A percentile compares a stretch with the other conserved stretches of the same genome.
phyloP scores from a whole-genome alignment of 2,888 invertebrate genomes.

The Andrena hattorfiana region DNA sequence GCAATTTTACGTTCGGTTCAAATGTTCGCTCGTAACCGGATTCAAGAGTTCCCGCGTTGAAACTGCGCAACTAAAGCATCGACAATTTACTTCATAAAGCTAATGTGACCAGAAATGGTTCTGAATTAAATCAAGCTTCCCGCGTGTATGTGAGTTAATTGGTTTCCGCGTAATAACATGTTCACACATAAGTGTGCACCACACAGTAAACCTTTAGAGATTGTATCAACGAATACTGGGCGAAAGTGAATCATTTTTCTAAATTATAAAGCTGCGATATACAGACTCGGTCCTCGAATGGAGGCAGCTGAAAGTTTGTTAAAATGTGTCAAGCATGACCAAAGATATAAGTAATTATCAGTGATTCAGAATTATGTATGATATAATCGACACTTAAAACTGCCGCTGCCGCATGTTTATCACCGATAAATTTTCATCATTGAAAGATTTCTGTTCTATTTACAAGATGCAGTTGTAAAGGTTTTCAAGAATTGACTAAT shows the following conservation, averaged over 20 bases:
- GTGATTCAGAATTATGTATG: no score
- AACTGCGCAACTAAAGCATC: slow-evolving; percentile 1
- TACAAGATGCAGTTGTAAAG: no score
- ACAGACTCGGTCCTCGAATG: no score
- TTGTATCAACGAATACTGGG: slow-evolving; percentile 49
- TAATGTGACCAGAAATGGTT: slow-evolving; percentile 20
- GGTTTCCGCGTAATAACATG: slow-evolving; percentile 38
- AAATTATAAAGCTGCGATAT: slow-evolving; percentile 22
- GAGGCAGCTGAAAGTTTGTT: no score
- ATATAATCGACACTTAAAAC: no score
- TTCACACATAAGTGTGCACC: slow-evolving; percentile 16
- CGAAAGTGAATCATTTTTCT: slow-evolving; percentile 48
- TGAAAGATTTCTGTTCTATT: no score
- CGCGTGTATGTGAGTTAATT: slow-evolving; percentile 57
- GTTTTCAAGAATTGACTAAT: no score
- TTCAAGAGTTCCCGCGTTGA: slow-evolving; percentile 18
- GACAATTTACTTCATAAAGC: slow-evolving; percentile 22
- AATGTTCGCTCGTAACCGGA: slow-evolving; percentile 19
- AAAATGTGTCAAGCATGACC: no score
- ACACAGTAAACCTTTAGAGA: slow-evolving; percentile 27
- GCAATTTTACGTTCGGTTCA: slow-evolving; percentile 25
- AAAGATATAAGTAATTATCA: no score
- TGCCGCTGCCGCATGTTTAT: no score
- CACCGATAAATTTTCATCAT: no score
- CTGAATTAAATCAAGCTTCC: slow-evolving; percentile 42